Percentiles rank a stretch among this genome's conserved stretches.
phyloP scores from a whole-genome alignment of 2,797 vertebrate genomes.

The Smutsia temminckii region DNA sequence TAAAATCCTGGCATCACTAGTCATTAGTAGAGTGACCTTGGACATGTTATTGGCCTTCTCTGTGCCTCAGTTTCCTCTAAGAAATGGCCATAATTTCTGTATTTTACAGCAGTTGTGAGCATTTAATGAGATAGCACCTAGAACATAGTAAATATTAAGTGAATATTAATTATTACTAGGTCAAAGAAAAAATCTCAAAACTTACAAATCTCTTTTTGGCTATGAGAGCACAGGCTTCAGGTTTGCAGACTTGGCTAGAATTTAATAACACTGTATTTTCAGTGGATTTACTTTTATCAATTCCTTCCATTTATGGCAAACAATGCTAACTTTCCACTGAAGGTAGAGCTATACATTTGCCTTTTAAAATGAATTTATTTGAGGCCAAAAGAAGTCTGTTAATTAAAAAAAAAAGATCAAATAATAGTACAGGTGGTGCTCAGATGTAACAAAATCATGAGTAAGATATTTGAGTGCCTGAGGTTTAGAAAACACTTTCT shows the following conservation, averaged over 20 bases:
- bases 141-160: not conserved
- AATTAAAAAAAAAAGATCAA: not conserved
- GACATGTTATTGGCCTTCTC: not conserved
- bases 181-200: not conserved
- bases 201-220: not conserved
- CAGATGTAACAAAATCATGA: not conserved
- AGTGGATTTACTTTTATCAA: conserved; percentile 6
- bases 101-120: not conserved
- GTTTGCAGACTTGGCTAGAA: not conserved
- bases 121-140: not conserved
- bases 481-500: not conserved
- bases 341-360: not conserved
- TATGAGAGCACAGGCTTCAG: not conserved
- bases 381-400: not conserved
- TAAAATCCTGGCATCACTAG: not conserved
- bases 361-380: conserved; percentile 42
- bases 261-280: conserved; percentile 33
- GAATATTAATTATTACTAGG: not conserved
- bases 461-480: not conserved
- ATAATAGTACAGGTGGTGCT: not conserved
- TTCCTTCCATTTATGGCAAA: conserved; percentile 44
- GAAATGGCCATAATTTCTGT: not conserved
- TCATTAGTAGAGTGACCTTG: not conserved
- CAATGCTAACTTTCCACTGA: not conserved
- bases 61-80: not conserved